Evolutionary conservation across 2,888 invertebrate genomes (phyloP).

Genomic region (Gibbula magus): DNA sequence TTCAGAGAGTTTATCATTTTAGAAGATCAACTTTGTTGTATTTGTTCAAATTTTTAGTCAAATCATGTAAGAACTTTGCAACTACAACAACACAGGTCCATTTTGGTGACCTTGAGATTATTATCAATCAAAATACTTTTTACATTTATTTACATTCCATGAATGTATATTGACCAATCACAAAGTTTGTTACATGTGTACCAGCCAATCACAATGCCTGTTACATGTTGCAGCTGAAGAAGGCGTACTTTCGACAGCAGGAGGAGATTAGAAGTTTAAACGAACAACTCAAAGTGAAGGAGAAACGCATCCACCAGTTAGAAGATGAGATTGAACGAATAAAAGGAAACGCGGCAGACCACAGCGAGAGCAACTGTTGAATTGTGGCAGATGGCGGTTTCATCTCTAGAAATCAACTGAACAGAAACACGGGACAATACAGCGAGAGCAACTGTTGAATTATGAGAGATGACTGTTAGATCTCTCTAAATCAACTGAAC

Average conservation of each 20-base stretch:
- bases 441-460: constrained; percentile 48
- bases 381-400: too few species aligned
- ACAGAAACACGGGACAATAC: constrained; percentile 24
- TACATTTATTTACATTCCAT: neutral
- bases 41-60: too few species aligned
- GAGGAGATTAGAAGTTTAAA: constrained; percentile 87
- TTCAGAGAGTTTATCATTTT: too few species aligned
- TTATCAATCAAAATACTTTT: too few species aligned
- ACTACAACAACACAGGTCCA: too few species aligned
- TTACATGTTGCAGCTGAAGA: constrained; percentile 79
- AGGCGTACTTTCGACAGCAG: constrained; percentile 85
- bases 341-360: constrained; percentile 23
- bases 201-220: neutral
- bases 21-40: too few species aligned
- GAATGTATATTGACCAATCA: constrained; percentile 5
- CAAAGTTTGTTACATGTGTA: too few species aligned
- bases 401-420: too few species aligned
- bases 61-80: too few species aligned
- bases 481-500: too few species aligned
- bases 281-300: constrained; percentile 86
- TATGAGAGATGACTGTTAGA: too few species aligned
- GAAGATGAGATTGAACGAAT: constrained; percentile 80
- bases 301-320: constrained; percentile 86
- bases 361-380: constrained; percentile 48
- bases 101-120: too few species aligned